Evolutionary conservation across 2,797 vertebrate species (phyloP), one percentile per base, ranked within the genome.

Genomic region (Alca torda): DNA sequence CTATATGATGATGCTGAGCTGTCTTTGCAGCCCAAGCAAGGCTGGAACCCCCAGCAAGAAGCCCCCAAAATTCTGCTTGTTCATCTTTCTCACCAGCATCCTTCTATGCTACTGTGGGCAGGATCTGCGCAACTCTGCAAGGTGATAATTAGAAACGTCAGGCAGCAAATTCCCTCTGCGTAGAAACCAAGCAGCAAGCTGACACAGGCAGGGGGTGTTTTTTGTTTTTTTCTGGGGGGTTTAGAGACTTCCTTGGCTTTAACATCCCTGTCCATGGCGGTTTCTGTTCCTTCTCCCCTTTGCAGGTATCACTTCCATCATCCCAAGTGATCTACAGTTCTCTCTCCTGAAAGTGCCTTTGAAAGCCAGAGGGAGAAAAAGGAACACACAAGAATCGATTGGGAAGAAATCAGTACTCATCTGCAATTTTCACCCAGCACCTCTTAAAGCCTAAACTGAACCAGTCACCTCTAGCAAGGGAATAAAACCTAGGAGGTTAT

Each of bases 331-430:
- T 67, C 8, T 53, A 19, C 0, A 1, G 13, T 39, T 54, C 2
- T 51, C 15, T 26, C 31, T 60, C 39, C 24, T 12, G 21, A 46
- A 69, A 85, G 11, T 70, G 16, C 24, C 15, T 85, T 28, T 51
- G 60, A 68, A 76, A 59, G 5, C 28, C 37, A 50, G 33, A 70
- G 31, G 16, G 11, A 21, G 1, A 3, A 63, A 74, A 65, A 39
- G 39, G 13, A 61, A 4, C 18, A 15, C 11, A 19, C 2, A 4
- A 20, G 2, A 9, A 11, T 31, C 0, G 0, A n/a, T 6, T 20
- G 39, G 31, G 25, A 76, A 39, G 13, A 65, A 72, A 64, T 11
- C 13, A 35, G 2, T 5, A 6, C 2, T 11, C 21, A 11, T 7
- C 14, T 7, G 8, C 3, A 50, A 7, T n/a, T 75, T 85, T 48